Evolutionary conservation across 2,888 invertebrate genomes (phyloP).

Genomic region (Phaonia tiefii): DNA sequence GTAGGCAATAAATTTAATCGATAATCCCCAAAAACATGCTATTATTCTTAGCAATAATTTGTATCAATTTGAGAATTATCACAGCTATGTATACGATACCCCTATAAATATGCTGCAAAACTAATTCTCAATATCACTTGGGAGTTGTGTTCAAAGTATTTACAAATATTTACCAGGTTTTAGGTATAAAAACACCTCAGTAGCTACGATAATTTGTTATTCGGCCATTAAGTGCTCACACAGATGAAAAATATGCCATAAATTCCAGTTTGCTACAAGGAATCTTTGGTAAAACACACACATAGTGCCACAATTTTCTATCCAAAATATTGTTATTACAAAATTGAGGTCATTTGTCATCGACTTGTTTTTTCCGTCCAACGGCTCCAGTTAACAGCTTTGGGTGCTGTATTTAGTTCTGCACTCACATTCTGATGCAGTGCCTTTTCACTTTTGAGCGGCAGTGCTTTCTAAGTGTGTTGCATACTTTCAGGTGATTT

Average conservation of each 20-base stretch:
- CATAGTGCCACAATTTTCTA: neutral
- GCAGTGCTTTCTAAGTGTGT: slow-evolving; percentile 25
- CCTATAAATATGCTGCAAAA: slow-evolving; percentile 5
- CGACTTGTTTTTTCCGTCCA: slow-evolving; percentile 1
- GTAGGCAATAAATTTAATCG: neutral
- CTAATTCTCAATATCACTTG: neutral
- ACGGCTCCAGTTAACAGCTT: neutral
- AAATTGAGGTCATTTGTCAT: slow-evolving; percentile 62
- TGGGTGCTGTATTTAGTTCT: neutral
- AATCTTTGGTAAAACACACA: slow-evolving; percentile 15
- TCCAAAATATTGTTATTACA: slow-evolving; percentile 49
- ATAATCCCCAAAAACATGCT: slow-evolving; percentile 23
- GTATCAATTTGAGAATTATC: neutral
- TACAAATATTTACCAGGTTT: slow-evolving; percentile 11
- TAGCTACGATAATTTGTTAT: neutral
- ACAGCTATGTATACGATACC: neutral
- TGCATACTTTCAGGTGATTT: slow-evolving; percentile 27
- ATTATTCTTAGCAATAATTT: slow-evolving; percentile 2
- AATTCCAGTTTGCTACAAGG: slow-evolving; percentile 22
- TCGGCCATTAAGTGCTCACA: neutral
- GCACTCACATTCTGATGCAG: slow-evolving; percentile 55
- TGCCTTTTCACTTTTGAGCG: slow-evolving; percentile 4
- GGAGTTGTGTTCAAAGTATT: neutral
- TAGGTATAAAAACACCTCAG: neutral
- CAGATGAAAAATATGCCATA: slow-evolving; percentile 23